Evolutionary conservation across 2,797 vertebrate species (phyloP).

Genomic region (Phrynocephalus forsythii): DNA sequence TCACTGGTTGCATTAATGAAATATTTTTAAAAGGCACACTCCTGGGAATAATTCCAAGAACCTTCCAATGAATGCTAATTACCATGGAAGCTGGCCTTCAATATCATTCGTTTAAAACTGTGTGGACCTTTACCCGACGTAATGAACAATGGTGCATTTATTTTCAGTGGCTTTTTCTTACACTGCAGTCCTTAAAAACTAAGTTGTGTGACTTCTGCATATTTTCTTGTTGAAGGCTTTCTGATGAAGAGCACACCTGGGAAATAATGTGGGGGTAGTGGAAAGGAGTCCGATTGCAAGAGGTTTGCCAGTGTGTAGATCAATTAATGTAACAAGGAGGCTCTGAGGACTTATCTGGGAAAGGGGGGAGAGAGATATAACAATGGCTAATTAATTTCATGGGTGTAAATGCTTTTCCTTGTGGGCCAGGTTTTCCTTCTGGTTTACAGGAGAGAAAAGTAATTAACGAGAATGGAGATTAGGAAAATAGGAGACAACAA

Average conservation of each 20-base stretch:
- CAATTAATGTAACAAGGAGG: conserved; percentile 9
- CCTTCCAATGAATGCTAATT: conserved; percentile 4
- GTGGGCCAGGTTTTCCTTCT: background rate
- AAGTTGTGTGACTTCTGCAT: background rate
- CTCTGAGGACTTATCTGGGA: fast-evolving
- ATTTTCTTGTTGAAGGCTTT: background rate
- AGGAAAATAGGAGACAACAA: background rate
- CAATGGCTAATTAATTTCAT: background rate
- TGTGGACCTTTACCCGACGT: background rate
- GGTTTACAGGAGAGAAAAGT: background rate
- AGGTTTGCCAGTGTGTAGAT: background rate
- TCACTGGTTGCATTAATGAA: background rate
- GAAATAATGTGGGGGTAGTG: background rate
- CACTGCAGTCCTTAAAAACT: background rate
- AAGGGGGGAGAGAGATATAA: background rate
- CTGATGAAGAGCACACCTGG: background rate
- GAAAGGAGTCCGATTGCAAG: background rate
- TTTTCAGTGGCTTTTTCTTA: background rate
- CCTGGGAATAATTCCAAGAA: background rate
- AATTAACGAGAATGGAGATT: conserved; percentile 7
- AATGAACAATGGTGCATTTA: background rate
- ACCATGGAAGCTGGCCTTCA: background rate
- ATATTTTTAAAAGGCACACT: background rate
- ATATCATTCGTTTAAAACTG: background rate
- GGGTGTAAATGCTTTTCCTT: background rate